Conservation (phyloP, 92 coral and sea anemone species). For the Porites lobata region DNA sequence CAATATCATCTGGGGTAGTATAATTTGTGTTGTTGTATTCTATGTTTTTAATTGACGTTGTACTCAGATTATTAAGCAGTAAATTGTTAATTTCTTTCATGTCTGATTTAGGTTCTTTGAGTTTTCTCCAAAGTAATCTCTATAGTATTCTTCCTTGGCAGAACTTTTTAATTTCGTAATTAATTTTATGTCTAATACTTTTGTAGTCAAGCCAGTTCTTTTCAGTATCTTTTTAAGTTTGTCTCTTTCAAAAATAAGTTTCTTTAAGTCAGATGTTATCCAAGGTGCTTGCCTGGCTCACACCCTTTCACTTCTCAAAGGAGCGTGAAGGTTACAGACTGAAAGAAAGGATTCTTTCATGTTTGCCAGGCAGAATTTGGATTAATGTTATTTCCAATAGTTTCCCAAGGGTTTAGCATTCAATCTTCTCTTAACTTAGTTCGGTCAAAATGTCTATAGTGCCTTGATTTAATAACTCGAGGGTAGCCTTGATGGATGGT, state of each 20-base stretch:
- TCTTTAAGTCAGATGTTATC: slow-evolving; percentile 26
- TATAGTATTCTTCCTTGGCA: background rate
- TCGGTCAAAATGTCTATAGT: slow-evolving; percentile 24
- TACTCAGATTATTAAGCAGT: background rate
- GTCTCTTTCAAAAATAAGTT: slow-evolving; percentile 19
- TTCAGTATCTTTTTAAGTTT: slow-evolving; percentile 19
- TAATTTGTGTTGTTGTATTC: too few relatives aligned
- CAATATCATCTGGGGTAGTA: background rate
- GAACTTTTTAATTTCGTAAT: slow-evolving; percentile 12
- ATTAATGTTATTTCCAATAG: slow-evolving; percentile 14
- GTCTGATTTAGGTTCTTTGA: background rate
- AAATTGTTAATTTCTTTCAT: background rate
- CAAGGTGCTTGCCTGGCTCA: slow-evolving; percentile 32
- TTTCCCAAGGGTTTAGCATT: slow-evolving; percentile 43
- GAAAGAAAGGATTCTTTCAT: slow-evolving; percentile 11
- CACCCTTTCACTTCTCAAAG: slow-evolving; percentile 25
- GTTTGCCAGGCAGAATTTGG: slow-evolving; percentile 38
- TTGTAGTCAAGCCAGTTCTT: slow-evolving; percentile 5
- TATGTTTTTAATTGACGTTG: background rate
- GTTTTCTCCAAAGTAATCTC: background rate
- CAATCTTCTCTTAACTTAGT: slow-evolving; percentile 39
- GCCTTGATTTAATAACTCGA: slow-evolving; percentile 22
- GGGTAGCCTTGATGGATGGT: slow-evolving; percentile 33
- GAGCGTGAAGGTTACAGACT: slow-evolving; percentile 33
- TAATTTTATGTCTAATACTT: slow-evolving; percentile 31